Percentiles rank a stretch among this genome's conserved stretches.
phyloP scores from a whole-genome alignment of 2,797 vertebrate genomes.

The Hypotaenidia okinawae region DNA sequence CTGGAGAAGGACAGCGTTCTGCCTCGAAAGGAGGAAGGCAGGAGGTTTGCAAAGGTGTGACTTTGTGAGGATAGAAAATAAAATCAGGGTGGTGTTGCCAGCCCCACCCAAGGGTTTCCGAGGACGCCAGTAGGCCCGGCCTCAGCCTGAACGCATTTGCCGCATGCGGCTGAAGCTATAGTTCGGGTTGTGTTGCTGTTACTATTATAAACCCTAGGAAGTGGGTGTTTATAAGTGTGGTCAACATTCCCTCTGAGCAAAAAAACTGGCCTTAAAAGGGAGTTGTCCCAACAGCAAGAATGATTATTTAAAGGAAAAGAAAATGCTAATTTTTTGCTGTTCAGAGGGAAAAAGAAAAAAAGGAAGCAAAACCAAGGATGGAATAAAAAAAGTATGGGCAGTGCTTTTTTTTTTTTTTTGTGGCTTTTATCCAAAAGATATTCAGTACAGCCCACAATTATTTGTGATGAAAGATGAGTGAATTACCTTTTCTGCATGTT shows the following conservation, averaged over 20 bases:
- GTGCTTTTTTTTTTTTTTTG: background rate
- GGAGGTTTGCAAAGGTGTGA: background rate
- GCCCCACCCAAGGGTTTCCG: background rate
- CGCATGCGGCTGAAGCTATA: constrained; percentile 13
- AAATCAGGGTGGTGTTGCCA: background rate
- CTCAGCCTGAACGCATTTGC: background rate
- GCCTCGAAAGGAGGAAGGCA: background rate
- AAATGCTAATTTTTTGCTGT: constrained; percentile 37
- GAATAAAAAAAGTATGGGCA: background rate
- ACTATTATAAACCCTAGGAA: constrained; percentile 67
- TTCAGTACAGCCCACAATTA: background rate
- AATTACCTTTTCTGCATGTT: background rate
- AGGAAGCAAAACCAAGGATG: background rate
- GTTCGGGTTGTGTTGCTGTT: constrained; percentile 61
- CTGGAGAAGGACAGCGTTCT: background rate
- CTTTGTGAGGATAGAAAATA: background rate
- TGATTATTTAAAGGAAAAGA: constrained; percentile 66
- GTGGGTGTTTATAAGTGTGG: constrained; percentile 67
- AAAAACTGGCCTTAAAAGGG: constrained; percentile 68
- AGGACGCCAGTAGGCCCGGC: background rate
- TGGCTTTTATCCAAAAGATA: background rate
- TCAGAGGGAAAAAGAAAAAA: background rate
- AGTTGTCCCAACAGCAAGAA: constrained; percentile 51
- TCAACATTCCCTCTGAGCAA: constrained; percentile 58
- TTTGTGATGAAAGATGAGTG: background rate